These are phyloP conservation scores for Drosophila leontia DNA, from an alignment of 1,140 invertebrate species.

Conservation along the genomic window DNA sequence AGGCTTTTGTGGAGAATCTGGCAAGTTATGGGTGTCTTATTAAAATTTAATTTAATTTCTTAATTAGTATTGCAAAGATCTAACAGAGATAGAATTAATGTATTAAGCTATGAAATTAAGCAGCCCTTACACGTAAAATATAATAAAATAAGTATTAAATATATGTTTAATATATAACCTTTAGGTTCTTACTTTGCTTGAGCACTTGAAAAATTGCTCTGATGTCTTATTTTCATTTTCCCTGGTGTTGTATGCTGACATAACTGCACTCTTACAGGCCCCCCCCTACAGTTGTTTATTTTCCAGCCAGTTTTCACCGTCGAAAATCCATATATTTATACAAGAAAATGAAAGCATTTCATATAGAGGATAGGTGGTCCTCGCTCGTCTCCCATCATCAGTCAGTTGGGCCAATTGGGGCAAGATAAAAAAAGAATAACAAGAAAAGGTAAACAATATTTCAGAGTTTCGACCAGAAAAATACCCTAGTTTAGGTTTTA, in stretches of 20 bases:
- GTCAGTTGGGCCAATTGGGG: slow-evolving; percentile 17
- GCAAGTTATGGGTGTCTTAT: neutral
- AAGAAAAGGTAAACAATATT: neutral
- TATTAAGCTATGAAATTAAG: too few species aligned
- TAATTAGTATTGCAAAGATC: neutral
- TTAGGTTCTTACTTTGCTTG: neutral
- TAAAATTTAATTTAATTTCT: neutral
- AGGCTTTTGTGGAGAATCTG: neutral
- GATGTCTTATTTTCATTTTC: neutral
- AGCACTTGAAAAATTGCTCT: neutral
- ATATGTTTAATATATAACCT: neutral
- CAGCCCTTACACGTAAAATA: too few species aligned
- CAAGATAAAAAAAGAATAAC: neutral
- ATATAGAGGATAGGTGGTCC: slow-evolving; percentile 11
- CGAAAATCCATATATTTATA: slow-evolving; percentile 28
- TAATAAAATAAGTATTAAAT: neutral
- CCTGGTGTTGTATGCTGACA: neutral
- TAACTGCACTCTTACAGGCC: neutral
- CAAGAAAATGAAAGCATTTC: slow-evolving; percentile 6
- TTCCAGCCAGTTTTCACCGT: neutral
- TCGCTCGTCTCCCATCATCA: slow-evolving; percentile 21
- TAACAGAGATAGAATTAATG: neutral
- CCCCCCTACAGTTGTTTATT: slow-evolving; percentile 1
- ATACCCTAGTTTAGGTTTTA: neutral
- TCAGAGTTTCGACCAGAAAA: neutral